Percentiles rank a stretch among this genome's conserved stretches.
phyloP scores from a whole-genome alignment of 2,888 invertebrate genomes.

The Aporophyla nigra region DNA sequence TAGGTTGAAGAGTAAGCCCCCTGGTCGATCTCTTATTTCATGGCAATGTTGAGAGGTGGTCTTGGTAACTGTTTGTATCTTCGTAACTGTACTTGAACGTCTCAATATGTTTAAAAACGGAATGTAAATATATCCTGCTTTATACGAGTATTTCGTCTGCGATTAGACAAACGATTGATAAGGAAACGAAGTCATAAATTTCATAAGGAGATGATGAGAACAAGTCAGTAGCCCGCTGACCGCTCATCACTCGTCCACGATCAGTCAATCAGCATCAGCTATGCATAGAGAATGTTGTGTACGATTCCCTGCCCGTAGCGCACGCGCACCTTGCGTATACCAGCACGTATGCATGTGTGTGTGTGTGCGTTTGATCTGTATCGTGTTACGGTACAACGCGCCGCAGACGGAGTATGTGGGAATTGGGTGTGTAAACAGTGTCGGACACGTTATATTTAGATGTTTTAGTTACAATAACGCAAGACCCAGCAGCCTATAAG shows the following conservation, averaged over 20 bases:
- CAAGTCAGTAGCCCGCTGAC: slow-evolving; percentile 6
- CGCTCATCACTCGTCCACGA: slow-evolving; percentile 13
- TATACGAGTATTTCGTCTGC: not conserved
- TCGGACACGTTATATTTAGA: slow-evolving; percentile 14
- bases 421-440: slow-evolving; percentile 54
- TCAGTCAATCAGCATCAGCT: slow-evolving; percentile 54
- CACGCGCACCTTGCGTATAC: slow-evolving; percentile 39
- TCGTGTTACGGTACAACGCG: slow-evolving; percentile 62
- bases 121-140: not conserved
- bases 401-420: slow-evolving; percentile 38
- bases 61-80: not conserved
- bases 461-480: slow-evolving; percentile 22
- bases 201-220: not conserved
- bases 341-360: not conserved
- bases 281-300: slow-evolving; percentile 51
- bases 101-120: too few species aligned
- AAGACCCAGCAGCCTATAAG: not conserved
- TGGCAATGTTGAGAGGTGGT: not conserved
- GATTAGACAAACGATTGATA: not conserved
- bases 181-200: not conserved
- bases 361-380: slow-evolving; percentile 45
- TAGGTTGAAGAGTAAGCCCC: too few species aligned
- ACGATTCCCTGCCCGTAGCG: slow-evolving; percentile 39
- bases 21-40: too few species aligned
- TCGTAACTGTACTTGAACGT: not conserved